Base-by-base conservation (phyloP, 2,113 vertebrate species). In the Corythornis cristatus region DNA sequence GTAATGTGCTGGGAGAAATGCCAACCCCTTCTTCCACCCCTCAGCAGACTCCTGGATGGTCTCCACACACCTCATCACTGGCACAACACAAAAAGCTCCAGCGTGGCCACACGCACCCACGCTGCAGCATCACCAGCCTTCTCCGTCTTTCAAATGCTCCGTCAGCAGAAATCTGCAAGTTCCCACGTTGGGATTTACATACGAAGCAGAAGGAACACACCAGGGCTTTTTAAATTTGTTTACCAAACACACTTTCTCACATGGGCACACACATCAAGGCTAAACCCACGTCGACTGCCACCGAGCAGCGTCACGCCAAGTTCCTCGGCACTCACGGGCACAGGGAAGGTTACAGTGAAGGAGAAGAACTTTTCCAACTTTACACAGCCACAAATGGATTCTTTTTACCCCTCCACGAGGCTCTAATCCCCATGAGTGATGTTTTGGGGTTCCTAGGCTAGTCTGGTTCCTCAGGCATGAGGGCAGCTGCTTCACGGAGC, bases 141-240 rank as follows among this genome's bases (percentile, higher is more conserved):
- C 54, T 17, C 45, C 37, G 43, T 35, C 58, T 80, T 68, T 4
- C 45, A 79, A 83, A 87, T n/a, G 62, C 65, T 35, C 43, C 31
- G 33, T 25, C 58, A 88, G 87, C 64, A 18, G 6, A 54, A 12
- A 45, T 12, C 37, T 9, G 60, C 67, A 54, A 54, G 67, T 73
- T 94, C 93, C 91, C 92, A 83, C 54, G 0, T 8, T 31, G 28
- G 62, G 54, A 93, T 95, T 89, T 92, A 81, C 87, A 89, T 74
- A 66, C 0, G 20, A 88, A 91, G 31, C 54, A 79, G 56, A 62
- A 92, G 51, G 28, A 89, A 48, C 4, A 12, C 90, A 67, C 29
- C 31, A 75, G 45, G 53, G 9, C 3, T 70, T 93, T 83, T 21
- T 25, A 80, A 86, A 85, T 80, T 83, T 8, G 2, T 85, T 91